These are phyloP conservation scores for Epirrhoe tristata DNA, from an alignment of 2,888 invertebrate genomes.

Conservation along the genomic window DNA sequence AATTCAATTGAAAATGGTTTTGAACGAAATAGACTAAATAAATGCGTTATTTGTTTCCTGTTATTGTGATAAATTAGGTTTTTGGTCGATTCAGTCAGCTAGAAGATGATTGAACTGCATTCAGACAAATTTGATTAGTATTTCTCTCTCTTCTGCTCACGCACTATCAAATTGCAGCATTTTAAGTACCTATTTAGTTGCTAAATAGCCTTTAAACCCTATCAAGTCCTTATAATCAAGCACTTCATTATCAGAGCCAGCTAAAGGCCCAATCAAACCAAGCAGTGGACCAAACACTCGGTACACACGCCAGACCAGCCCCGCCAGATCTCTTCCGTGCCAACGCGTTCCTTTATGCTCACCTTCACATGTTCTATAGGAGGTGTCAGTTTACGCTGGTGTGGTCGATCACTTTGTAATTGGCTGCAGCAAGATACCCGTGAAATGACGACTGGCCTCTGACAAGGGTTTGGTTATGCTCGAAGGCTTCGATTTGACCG, in stretches of 20 bases:
- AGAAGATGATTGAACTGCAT: no score
- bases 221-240: conserved; percentile 46
- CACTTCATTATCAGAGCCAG: conserved; percentile 74
- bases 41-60: not conserved
- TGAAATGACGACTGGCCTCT: conserved; percentile 79
- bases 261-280: conserved; percentile 73
- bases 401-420: conserved; percentile 80
- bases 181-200: no score
- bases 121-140: no score
- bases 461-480: conserved; percentile 68
- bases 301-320: conserved; percentile 58
- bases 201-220: conserved; percentile 2
- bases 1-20: conserved; percentile 9
- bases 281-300: conserved; percentile 71
- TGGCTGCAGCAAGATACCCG: conserved; percentile 80
- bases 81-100: no score
- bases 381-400: conserved; percentile 52
- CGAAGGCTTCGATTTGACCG: conserved; percentile 64
- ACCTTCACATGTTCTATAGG: conserved; percentile 27
- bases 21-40: conserved; percentile 9
- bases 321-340: conserved; percentile 50
- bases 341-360: conserved; percentile 36
- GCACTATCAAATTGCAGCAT: no score
- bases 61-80: not conserved
- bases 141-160: no score